These are phyloP conservation scores for Andinoacara biseriatus DNA, from an alignment of 2,113 vertebrate species.

Conservation along the genomic window DNA sequence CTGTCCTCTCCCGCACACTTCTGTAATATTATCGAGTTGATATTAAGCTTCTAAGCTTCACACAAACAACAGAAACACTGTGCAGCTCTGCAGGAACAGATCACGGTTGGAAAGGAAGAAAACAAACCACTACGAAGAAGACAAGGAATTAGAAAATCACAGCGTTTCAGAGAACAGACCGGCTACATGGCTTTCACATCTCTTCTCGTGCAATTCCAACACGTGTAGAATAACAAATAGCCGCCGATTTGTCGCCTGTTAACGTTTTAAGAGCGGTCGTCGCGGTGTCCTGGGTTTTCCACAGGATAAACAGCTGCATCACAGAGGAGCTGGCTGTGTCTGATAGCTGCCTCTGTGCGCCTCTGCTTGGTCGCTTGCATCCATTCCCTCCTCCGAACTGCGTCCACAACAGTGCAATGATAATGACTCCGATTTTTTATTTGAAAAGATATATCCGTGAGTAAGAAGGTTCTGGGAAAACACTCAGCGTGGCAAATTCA, in stretches of 20 bases:
- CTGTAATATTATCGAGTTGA: slow-evolving; percentile 50
- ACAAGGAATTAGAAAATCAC: slow-evolving; percentile 8
- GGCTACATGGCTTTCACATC: slow-evolving; percentile 31
- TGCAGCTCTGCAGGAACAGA: not conserved
- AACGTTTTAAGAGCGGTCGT: slow-evolving; percentile 24
- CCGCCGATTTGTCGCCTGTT: slow-evolving; percentile 33
- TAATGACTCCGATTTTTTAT: slow-evolving; percentile 22
- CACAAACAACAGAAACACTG: not conserved
- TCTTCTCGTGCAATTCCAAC: slow-evolving; percentile 39
- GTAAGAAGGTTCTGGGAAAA: not conserved
- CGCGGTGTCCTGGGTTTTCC: slow-evolving; percentile 20
- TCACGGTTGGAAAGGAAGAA: not conserved
- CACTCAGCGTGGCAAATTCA: not conserved
- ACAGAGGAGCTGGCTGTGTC: slow-evolving; percentile 52
- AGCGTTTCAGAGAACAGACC: slow-evolving; percentile 31
- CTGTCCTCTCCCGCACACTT: slow-evolving; percentile 59
- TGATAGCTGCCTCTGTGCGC: slow-evolving; percentile 54
- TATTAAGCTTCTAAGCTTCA: slow-evolving; percentile 6
- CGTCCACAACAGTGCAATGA: slow-evolving; percentile 61
- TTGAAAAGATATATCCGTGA: not conserved
- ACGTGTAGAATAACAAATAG: slow-evolving; percentile 49
- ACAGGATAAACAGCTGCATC: slow-evolving; percentile 65
- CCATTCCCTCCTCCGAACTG: slow-evolving; percentile 50
- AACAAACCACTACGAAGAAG: slow-evolving; percentile 18
- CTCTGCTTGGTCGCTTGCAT: slow-evolving; percentile 52